Evolutionary conservation across 2,113 vertebrate genomes (phyloP).

Genomic region (Cyanoderma ruficeps): DNA sequence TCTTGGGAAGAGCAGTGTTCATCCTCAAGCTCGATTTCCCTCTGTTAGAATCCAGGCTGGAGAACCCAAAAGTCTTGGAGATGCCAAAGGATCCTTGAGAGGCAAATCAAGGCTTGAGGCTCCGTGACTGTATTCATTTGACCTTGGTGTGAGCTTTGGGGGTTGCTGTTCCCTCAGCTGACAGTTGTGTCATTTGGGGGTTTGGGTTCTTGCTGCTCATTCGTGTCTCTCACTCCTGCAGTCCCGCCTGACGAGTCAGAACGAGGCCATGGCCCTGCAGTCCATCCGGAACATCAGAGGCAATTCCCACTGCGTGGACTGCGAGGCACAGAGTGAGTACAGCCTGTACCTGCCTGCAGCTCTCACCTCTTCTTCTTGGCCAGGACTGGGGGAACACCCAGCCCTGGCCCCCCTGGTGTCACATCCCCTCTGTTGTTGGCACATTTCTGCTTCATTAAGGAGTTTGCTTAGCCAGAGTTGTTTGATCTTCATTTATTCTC

Average conservation of each 20-base stretch:
- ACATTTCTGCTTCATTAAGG: neutral
- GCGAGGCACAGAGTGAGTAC: constrained; percentile 89
- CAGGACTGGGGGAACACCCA: fast-evolving
- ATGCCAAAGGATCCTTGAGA: neutral
- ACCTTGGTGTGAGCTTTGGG: neutral
- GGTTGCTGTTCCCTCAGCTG: neutral
- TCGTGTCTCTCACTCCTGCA: constrained; percentile 12
- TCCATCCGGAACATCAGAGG: constrained; percentile 88
- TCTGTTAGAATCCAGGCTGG: neutral
- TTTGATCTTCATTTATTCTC: neutral
- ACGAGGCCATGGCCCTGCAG: constrained; percentile 93
- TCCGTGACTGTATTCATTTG: fast-evolving
- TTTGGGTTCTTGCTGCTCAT: neutral
- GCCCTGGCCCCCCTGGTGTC: neutral
- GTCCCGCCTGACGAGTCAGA: constrained; percentile 95
- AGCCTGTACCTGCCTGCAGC: neutral
- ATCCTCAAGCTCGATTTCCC: neutral
- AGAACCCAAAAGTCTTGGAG: neutral
- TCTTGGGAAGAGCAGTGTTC: neutral
- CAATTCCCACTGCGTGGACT: constrained; percentile 94
- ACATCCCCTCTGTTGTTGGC: neutral
- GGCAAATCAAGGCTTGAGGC: neutral
- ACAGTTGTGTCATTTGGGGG: neutral
- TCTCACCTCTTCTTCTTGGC: neutral
- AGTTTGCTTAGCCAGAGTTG: neutral